A percentile compares a stretch with the other conserved stretches of the same genome.
phyloP scores from a whole-genome alignment of 23 tunicate species.

The Trididemnum nubilum region DNA sequence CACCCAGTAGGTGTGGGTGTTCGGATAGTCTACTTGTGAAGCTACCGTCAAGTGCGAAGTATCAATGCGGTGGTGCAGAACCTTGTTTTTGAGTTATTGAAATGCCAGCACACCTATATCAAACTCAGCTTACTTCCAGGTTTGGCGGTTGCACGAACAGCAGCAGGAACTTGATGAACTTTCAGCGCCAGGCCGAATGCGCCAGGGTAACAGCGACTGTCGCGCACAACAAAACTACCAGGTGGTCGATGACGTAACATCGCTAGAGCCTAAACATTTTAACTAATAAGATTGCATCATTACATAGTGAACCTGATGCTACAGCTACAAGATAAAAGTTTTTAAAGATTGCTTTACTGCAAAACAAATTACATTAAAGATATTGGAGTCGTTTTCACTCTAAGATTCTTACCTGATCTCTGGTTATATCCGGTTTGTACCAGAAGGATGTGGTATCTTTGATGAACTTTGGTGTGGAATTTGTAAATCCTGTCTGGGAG shows the following conservation, averaged over 20 bases:
- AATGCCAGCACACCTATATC: too few relatives aligned
- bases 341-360: too few relatives aligned
- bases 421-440: constrained; percentile 83
- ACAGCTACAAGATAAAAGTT: too few relatives aligned
- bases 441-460: constrained; percentile 84
- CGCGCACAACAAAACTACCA: constrained; percentile 89
- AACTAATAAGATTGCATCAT: not conserved
- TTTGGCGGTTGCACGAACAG: constrained; percentile 70
- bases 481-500: constrained; percentile 38
- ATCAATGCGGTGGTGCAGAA: too few relatives aligned
- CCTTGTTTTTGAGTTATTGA: too few relatives aligned
- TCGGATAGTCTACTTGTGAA: too few relatives aligned
- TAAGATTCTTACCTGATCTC: constrained; percentile 75
- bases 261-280: constrained; percentile 57
- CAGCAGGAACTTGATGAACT: constrained; percentile 70
- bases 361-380: too few relatives aligned
- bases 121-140: constrained; percentile 77
- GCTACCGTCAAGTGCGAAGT: too few relatives aligned
- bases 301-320: too few relatives aligned
- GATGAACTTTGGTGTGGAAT: constrained; percentile 73
- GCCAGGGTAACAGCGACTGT: constrained; percentile 88
- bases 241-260: constrained; percentile 57
- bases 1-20: too few relatives aligned
- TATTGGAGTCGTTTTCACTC: too few relatives aligned
- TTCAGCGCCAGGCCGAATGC: constrained; percentile 92